Percentiles rank a stretch among this genome's conserved stretches.
These are phyloP conservation scores for Bothrops jararaca DNA, from an alignment of 2,113 vertebrate genomes.

Conservation along the genomic window DNA sequence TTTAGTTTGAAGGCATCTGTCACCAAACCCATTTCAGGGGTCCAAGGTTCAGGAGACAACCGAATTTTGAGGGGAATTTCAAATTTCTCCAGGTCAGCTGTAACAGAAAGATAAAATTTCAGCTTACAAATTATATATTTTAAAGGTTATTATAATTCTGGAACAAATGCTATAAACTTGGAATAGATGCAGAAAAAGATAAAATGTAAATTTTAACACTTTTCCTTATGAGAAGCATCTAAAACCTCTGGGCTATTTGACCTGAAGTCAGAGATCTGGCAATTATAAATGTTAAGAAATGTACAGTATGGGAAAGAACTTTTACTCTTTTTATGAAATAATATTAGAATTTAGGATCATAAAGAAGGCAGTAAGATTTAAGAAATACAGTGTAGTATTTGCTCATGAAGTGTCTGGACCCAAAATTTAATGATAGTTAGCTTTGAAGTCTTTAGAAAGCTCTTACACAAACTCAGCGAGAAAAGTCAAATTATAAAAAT, in stretches of 20 bases:
- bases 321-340: neutral
- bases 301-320: neutral
- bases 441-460: neutral
- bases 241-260: neutral
- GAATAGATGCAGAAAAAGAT: neutral
- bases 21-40: conserved; percentile 92
- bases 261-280: neutral
- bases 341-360: neutral
- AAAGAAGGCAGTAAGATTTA: neutral
- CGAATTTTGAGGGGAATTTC: conserved; percentile 91
- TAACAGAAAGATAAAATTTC: neutral
- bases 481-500: neutral
- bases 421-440: neutral
- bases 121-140: neutral
- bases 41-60: conserved; percentile 90
- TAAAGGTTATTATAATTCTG: neutral
- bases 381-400: neutral
- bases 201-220: neutral
- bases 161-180: neutral
- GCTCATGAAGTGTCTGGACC: neutral
- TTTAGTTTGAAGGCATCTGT: conserved; percentile 97
- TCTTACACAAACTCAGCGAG: neutral
- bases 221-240: neutral
- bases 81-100: conserved; percentile 90
- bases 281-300: neutral